Conservation (phyloP, 1,140 invertebrate genomes). For the Micrasema minimum region DNA sequence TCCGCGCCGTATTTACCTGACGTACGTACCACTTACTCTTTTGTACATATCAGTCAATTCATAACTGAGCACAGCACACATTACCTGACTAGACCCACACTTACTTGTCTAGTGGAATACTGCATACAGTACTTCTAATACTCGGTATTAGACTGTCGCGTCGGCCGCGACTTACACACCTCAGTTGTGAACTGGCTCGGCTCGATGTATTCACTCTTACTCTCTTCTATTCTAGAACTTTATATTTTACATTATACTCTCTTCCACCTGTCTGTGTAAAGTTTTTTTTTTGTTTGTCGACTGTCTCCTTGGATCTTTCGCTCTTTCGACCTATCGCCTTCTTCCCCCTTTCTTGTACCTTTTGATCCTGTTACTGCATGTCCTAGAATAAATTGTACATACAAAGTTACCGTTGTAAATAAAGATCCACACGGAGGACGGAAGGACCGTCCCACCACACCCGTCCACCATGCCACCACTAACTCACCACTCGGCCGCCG, state of each 20-base stretch:
- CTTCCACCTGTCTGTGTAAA: conserved; percentile 43
- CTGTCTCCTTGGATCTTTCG: conserved; percentile 60
- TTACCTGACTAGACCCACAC: conserved; percentile 37
- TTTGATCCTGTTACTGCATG: conserved; percentile 50
- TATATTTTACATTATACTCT: conserved; percentile 43
- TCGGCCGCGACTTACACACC: conserved; percentile 36
- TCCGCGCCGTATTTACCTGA: conserved; percentile 63
- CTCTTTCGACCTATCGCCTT: conserved; percentile 53
- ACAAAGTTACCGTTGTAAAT: conserved; percentile 37
- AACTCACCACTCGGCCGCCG: conserved; percentile 55
- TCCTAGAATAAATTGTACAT: conserved; percentile 42
- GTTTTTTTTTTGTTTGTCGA: conserved; percentile 40
- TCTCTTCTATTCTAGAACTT: conserved; percentile 43
- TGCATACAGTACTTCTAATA: background rate
- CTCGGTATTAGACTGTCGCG: conserved; percentile 8
- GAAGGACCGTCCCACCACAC: conserved; percentile 37
- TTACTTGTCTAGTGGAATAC: conserved; percentile 22
- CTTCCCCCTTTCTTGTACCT: conserved; percentile 44
- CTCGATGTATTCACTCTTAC: conserved; percentile 50
- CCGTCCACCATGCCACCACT: too few species aligned
- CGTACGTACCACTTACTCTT: conserved; percentile 52
- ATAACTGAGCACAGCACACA: conserved; percentile 50
- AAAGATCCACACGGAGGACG: conserved; percentile 37
- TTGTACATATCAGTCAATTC: conserved; percentile 52
- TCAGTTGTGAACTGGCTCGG: conserved; percentile 52